These are phyloP conservation scores for Trachelus tabidus DNA, from an alignment of 2,888 invertebrate genomes.

Conservation along the genomic window DNA sequence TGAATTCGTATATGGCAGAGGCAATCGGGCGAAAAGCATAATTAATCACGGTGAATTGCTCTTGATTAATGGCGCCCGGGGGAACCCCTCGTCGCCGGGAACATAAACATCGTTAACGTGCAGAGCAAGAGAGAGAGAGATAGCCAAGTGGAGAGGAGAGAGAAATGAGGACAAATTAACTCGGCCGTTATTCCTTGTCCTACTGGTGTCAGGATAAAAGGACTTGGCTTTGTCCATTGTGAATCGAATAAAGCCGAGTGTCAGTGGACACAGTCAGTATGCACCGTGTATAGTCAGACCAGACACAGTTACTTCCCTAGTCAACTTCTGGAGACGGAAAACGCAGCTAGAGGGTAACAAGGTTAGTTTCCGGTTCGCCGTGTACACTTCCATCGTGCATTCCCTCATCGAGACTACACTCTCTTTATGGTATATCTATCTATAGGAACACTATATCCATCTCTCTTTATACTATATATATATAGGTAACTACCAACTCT, in stretches of 20 bases:
- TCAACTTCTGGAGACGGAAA: neutral
- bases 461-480: slow-evolving; percentile 25
- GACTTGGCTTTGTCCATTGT: neutral
- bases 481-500: slow-evolving; percentile 5
- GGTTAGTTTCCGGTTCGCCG: slow-evolving; percentile 47
- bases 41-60: slow-evolving; percentile 58
- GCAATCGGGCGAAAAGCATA: slow-evolving; percentile 58
- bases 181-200: neutral
- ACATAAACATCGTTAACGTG: slow-evolving; percentile 47
- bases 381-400: slow-evolving; percentile 14
- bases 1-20: slow-evolving; percentile 32
- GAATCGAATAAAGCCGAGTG: neutral
- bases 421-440: neutral
- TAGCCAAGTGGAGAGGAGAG: neutral
- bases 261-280: neutral
- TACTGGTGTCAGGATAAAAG: neutral
- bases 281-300: neutral
- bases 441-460: slow-evolving; percentile 14
- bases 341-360: slow-evolving; percentile 33
- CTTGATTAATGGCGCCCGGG: slow-evolving; percentile 53
- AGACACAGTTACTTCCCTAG: neutral
- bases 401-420: neutral
- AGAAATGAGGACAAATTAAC: slow-evolving; percentile 4
- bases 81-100: slow-evolving; percentile 32
- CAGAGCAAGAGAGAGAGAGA: slow-evolving; percentile 11